Base-by-base conservation (phyloP, 2,888 invertebrate species). In the Theristus sp. region DNA sequence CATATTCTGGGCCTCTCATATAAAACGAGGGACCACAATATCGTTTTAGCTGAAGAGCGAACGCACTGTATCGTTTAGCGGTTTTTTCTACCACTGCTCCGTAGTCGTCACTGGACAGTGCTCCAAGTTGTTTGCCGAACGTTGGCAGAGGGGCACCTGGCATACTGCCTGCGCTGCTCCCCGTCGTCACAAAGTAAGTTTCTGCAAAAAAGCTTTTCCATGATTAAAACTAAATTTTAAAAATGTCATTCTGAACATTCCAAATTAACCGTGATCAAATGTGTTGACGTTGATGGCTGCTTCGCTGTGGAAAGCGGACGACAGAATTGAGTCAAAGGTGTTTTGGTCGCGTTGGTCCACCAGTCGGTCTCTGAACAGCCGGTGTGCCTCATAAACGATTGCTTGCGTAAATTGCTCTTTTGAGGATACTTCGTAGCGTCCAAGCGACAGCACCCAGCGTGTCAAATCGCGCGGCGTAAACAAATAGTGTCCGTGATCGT, bases 381-480 rank as follows among this genome's bases (percentile, higher is more conserved):
- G 78, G 61, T 82, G 77, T 1, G 84, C 83, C 80, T 90, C 89
- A 66, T 87, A 83, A 31, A 81, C 77, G 66, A 86, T n/a, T n/a
- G n/a, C n/a, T n/a, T n/a, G n/a, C n/a, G n/a, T n/a, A n/a, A n/a
- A n/a, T n/a, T n/a, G n/a, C n/a, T n/a, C n/a, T n/a, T n/a, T n/a
- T n/a, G n/a, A n/a, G 78, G 1, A 84, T 27, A 27, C 55, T 55
- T 55, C 27, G 13, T 55, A 55, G 6, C 25, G 22, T n/a, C 10
- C 22, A 6, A n/a, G 22, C 6, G 52, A 82, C 58, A 81, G 77
- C 65, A 83, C 83, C 83, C 84, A 85, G 55, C 76, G 77, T n/a
- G 83, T 84, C 60, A 89, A 75, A 74, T 87, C 85, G 59, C 84
- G 80, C 0, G 85, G 82, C 56, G 84, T 85, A 78, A 86, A 86